These are phyloP conservation scores for Terrapene triunguis DNA, from an alignment of 2,113 vertebrate species.

Conservation along the genomic window DNA sequence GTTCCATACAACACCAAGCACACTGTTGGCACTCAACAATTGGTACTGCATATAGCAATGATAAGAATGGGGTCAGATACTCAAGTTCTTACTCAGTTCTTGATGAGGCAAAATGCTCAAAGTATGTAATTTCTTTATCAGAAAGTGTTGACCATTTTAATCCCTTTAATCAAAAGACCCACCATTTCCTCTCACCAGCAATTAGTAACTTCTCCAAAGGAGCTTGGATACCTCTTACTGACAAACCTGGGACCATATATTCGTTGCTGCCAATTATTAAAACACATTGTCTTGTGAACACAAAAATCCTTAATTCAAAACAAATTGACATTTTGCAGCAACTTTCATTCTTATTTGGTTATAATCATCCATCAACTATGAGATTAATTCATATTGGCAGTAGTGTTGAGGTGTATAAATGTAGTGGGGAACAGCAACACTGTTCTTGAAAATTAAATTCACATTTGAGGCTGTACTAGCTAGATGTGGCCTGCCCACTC, in stretches of 20 bases:
- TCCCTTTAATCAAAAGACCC: constrained; percentile 31
- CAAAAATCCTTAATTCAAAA: background rate
- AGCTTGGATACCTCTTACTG: background rate
- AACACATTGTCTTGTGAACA: constrained; percentile 11
- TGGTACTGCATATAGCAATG: background rate
- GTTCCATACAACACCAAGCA: background rate
- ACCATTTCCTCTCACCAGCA: constrained; percentile 29
- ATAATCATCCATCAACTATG: background rate
- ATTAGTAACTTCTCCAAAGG: background rate
- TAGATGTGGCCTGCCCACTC: background rate
- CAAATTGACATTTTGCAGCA: background rate
- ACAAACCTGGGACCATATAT: background rate
- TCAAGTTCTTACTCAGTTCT: background rate
- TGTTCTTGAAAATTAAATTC: background rate
- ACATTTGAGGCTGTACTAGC: background rate
- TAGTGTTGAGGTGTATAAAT: background rate
- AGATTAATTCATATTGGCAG: background rate
- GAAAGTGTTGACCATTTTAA: background rate
- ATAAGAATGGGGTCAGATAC: background rate
- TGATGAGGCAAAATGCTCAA: background rate
- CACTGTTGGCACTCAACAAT: fast-evolving
- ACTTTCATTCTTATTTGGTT: background rate
- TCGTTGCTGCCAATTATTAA: background rate
- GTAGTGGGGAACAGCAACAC: fast-evolving
- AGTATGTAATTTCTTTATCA: background rate